Evolutionary conservation across 2,888 invertebrate species (phyloP).

Genomic region (Leptinotarsa tumamoca): DNA sequence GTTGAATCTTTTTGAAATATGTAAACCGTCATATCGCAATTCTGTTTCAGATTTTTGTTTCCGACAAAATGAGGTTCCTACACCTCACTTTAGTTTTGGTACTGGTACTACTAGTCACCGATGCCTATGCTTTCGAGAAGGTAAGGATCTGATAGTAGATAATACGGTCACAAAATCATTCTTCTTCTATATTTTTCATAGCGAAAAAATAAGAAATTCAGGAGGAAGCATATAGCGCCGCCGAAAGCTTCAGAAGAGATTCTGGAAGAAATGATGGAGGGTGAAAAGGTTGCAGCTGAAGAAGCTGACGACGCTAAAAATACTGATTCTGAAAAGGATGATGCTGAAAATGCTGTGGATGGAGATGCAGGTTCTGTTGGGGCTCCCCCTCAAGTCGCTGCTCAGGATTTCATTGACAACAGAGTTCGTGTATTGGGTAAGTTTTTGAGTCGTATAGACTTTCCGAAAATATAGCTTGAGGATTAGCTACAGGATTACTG

Average conservation of each 20-base stretch:
- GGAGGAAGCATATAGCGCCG: conserved; percentile 56
- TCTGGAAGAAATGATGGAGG: conserved; percentile 22
- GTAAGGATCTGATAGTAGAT: conserved; percentile 48
- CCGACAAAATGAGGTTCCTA: conserved; percentile 58
- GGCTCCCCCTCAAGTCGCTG: conserved; percentile 46
- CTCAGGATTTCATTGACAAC: conserved; percentile 57
- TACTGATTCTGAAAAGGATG: conserved; percentile 25
- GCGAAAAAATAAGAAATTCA: conserved; percentile 60
- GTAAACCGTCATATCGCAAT: not conserved
- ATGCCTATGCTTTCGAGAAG: conserved; percentile 55
- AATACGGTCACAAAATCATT: no score
- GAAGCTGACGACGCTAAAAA: conserved; percentile 47
- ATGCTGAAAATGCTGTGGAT: conserved; percentile 45
- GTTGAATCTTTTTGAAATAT: not conserved
- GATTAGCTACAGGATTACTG: no score
- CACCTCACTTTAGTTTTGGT: conserved; percentile 51
- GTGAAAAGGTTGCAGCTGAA: conserved; percentile 46
- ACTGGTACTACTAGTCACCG: conserved; percentile 52
- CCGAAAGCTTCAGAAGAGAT: conserved; percentile 50
- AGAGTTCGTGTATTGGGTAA: conserved; percentile 57
- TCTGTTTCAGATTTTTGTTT: conserved; percentile 39
- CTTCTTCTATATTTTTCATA: conserved; percentile 38
- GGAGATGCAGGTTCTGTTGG: conserved; percentile 28
- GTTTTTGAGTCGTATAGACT: not conserved
- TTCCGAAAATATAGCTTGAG: no score